Evolutionary conservation across 2,888 invertebrate genomes (phyloP), one percentile per base, ranked within the genome.

Genomic region (Cataglyphis livida): DNA sequence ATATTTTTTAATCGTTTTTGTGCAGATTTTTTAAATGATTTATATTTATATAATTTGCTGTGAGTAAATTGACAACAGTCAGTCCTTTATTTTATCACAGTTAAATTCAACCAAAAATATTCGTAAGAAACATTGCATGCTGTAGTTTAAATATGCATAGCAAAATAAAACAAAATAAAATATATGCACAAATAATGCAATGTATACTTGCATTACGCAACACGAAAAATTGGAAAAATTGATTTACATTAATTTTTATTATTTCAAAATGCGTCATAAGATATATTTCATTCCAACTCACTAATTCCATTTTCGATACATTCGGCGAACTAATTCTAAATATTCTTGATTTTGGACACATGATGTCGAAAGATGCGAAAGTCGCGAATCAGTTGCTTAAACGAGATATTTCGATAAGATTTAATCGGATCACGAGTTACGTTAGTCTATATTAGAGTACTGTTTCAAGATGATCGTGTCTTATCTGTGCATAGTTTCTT

Each of bases 391-490:
- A 61, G 75, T 79, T 66, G 81, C 28, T 28, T 28, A 28, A 64
- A 68, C 86, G 89, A 65, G 75, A 87, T 91, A 91, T 91, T 89
- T 86, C 84, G 84, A 15, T 83, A 87, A 87, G 83, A 85, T 87
- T 86, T 81, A 71, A 76, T 87, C 65, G 62, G 76, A 51, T 41
- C 18, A 25, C 35, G 38, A 41, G 35, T 64, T 70, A 38, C 38
- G 83, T 64, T 15, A 89, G 84, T 84, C 57, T 76, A 68, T 12
- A 25, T 66, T 71, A 44, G 78, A 86, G 71, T 32, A 71, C 70
- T 83, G 70, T 83, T 71, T 59, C 82, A 87, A 85, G 84, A 84
- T 86, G 66, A 83, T 68, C 84, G 64, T 81, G 82, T 82, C 88
- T 86, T 84, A 86, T 88, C 88, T 84, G 83, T 76, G 74, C 81